A percentile compares a stretch with the other conserved stretches of the same genome.
phyloP scores from a whole-genome alignment of 2,113 vertebrate species.

The Stomatorhinus ivindoensis region DNA sequence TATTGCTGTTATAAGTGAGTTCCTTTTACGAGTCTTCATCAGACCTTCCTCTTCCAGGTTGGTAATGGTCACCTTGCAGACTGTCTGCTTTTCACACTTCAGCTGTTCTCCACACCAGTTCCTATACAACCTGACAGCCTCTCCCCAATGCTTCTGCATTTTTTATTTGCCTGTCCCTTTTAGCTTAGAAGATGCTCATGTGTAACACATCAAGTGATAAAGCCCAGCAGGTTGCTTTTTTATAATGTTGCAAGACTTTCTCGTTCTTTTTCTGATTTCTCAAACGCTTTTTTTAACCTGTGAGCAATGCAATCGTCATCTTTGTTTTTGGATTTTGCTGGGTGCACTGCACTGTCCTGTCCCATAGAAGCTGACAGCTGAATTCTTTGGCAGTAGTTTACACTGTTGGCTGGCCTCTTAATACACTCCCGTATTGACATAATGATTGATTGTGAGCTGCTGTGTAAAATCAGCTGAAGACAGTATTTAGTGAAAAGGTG shows the following conservation, averaged over 20 bases:
- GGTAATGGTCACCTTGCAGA: conserved; percentile 31
- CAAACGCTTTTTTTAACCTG: background rate
- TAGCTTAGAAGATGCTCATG: conserved; percentile 30
- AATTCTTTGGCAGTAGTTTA: conserved; percentile 19
- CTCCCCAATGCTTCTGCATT: conserved; percentile 62
- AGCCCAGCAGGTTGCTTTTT: background rate
- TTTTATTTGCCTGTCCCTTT: conserved; percentile 54
- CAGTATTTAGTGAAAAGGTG: background rate
- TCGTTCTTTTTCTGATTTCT: background rate
- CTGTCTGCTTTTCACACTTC: conserved; percentile 43
- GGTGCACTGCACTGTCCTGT: conserved; percentile 10
- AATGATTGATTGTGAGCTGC: conserved; percentile 24
- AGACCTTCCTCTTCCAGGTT: background rate
- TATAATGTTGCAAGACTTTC: background rate
- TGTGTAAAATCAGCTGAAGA: conserved; percentile 23
- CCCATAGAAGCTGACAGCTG: conserved; percentile 20
- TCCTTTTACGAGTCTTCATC: background rate
- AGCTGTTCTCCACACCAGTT: conserved; percentile 50
- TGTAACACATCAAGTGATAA: background rate
- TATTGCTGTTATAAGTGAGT: background rate
- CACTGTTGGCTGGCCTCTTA: conserved; percentile 23
- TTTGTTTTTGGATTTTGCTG: background rate
- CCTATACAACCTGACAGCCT: conserved; percentile 62
- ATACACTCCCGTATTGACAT: conserved; percentile 37
- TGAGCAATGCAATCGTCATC: background rate